These are phyloP conservation scores for Pogonophryne albipinna DNA, from an alignment of 2,797 vertebrate genomes.

Conservation along the genomic window DNA sequence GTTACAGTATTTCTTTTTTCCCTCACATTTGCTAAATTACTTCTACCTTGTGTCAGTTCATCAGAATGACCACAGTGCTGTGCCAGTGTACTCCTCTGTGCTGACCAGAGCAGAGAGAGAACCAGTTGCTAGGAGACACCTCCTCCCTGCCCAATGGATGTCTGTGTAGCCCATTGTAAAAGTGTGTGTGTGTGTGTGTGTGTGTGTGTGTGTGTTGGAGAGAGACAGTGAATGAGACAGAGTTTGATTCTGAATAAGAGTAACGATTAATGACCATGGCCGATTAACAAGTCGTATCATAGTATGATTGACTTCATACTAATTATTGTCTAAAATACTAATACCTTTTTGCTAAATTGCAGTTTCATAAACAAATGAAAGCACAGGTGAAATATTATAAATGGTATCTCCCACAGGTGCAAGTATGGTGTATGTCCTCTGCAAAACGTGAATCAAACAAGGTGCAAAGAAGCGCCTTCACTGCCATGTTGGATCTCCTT, in stretches of 20 bases:
- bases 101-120: slow-evolving; percentile 58
- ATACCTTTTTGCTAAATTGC: background rate
- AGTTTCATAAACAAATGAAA: background rate
- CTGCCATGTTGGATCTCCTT: background rate
- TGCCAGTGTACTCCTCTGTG: slow-evolving; percentile 45
- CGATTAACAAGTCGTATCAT: background rate
- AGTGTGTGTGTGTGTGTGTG: background rate
- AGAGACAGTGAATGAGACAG: background rate
- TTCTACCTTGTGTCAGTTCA: slow-evolving; percentile 38
- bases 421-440: background rate
- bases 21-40: slow-evolving; percentile 1
- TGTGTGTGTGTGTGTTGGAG: background rate
- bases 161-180: slow-evolving; percentile 55
- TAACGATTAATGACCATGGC: slow-evolving; percentile 13
- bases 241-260: slow-evolving; percentile 21
- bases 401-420: background rate
- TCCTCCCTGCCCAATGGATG: slow-evolving; percentile 66
- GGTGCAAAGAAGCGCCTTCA: too few relatives aligned
- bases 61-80: slow-evolving; percentile 44
- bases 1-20: background rate
- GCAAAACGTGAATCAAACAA: background rate
- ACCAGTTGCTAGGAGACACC: slow-evolving; percentile 83
- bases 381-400: background rate
- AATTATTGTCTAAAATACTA: slow-evolving; percentile 1
- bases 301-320: background rate